Conservation (phyloP, 2,888 invertebrate genomes). For the Lasioglossum morio region DNA sequence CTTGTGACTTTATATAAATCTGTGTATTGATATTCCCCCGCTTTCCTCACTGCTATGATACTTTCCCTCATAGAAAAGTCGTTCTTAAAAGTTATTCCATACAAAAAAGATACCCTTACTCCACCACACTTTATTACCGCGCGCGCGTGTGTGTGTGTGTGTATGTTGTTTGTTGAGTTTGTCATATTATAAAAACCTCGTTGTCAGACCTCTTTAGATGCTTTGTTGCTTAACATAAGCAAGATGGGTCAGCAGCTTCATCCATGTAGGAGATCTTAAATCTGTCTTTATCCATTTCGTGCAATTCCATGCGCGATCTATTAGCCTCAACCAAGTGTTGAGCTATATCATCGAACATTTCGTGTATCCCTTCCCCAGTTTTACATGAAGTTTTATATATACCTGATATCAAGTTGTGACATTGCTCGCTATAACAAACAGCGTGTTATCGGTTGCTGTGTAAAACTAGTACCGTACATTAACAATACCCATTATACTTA, state of each 20-base stretch:
- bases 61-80: constrained; percentile 59
- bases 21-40: constrained; percentile 27
- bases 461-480: neutral
- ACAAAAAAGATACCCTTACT: constrained; percentile 43
- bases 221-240: constrained; percentile 84
- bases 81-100: constrained; percentile 44
- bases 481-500: constrained; percentile 79
- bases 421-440: constrained; percentile 90
- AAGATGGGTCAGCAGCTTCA: constrained; percentile 85
- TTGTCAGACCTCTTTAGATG: constrained; percentile 22
- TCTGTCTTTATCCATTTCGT: constrained; percentile 91
- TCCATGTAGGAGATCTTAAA: constrained; percentile 90
- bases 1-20: constrained; percentile 31
- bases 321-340: constrained; percentile 92
- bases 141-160: neutral
- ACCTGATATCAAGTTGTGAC: constrained; percentile 94
- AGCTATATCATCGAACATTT: constrained; percentile 97
- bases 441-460: neutral
- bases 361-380: constrained; percentile 93
- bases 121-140: constrained; percentile 16
- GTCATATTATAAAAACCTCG: constrained; percentile 39
- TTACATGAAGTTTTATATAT: constrained; percentile 96
- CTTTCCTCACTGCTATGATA: constrained; percentile 7
- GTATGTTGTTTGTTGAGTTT: constrained; percentile 22
- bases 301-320: constrained; percentile 92